These are phyloP conservation scores for Liolophura sinensis DNA, from an alignment of 1,140 invertebrate species.

Conservation along the genomic window DNA sequence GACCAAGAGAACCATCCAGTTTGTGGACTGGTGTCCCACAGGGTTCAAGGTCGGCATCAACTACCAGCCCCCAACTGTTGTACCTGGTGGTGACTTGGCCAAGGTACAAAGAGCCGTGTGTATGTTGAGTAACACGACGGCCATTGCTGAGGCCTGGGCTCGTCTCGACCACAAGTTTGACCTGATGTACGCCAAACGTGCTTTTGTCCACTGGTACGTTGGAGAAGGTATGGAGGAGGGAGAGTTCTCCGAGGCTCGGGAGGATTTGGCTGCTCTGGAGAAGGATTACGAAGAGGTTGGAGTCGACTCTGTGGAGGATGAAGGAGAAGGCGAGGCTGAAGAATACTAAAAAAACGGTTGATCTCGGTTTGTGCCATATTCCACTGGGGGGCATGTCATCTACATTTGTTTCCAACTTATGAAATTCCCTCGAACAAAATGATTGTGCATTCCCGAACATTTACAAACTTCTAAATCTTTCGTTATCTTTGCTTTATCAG, in stretches of 20 bases:
- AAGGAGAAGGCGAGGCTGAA: conserved; percentile 67
- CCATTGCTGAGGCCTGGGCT: conserved; percentile 42
- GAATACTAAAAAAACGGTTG: too few relatives aligned
- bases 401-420: too few relatives aligned
- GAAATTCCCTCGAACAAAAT: too few relatives aligned
- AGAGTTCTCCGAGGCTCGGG: conserved; percentile 73
- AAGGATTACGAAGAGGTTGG: conserved; percentile 69
- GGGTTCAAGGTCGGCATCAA: conserved; percentile 61
- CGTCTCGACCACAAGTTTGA: conserved; percentile 75
- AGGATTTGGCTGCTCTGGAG: conserved; percentile 71
- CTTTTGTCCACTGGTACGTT: conserved; percentile 53
- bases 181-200: conserved; percentile 75
- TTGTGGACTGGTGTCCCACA: conserved; percentile 90
- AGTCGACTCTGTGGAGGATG: conserved; percentile 57
- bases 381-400: too few relatives aligned
- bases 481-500: too few relatives aligned
- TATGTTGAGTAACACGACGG: too few relatives aligned
- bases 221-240: conserved; percentile 74
- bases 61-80: conserved; percentile 65
- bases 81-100: conserved; percentile 59
- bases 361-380: too few relatives aligned
- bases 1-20: conserved; percentile 78
- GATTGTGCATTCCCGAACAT: too few relatives aligned
- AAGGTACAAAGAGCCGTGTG: too few relatives aligned
- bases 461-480: too few relatives aligned